phyloP scores from a whole-genome alignment of 2,797 vertebrate genomes.

The Myripristis murdjan region DNA sequence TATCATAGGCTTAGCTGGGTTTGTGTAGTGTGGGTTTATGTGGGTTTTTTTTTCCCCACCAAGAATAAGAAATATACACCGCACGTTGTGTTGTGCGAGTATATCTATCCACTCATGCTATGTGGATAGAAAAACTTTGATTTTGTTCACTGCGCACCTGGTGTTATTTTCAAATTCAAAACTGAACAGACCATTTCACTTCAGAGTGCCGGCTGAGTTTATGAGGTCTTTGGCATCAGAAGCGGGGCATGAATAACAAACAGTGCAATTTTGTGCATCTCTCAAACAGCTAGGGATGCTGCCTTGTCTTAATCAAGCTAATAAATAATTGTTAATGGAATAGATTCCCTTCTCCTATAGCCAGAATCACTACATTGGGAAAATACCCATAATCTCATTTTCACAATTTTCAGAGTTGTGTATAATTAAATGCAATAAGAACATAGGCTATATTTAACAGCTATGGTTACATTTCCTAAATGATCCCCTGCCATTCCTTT shows the following conservation, averaged over 20 bases:
- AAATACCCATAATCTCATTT: neutral
- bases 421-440: neutral
- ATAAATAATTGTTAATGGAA: constrained; percentile 38
- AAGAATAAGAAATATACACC: constrained; percentile 16
- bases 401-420: constrained; percentile 4
- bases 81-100: constrained; percentile 29
- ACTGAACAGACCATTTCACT: constrained; percentile 52
- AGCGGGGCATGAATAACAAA: constrained; percentile 33
- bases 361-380: neutral
- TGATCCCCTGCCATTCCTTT: neutral
- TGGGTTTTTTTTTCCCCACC: constrained; percentile 9
- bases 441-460: neutral
- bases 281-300: constrained; percentile 43
- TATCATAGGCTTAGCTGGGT: constrained; percentile 18
- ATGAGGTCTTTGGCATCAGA: constrained; percentile 50
- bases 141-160: constrained; percentile 63
- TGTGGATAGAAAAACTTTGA: constrained; percentile 42
- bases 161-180: constrained; percentile 63
- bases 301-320: constrained; percentile 33
- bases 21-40: constrained; percentile 31
- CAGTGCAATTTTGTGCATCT: constrained; percentile 35
- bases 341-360: neutral
- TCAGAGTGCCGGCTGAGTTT: constrained; percentile 45
- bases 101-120: constrained; percentile 14
- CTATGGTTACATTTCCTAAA: neutral